A percentile compares a stretch with the other conserved stretches of the same genome.
Evolutionary conservation across 2,113 vertebrate genomes (phyloP).

Genomic region (crab-eating macaque (Macaca fascicularis)): DNA sequence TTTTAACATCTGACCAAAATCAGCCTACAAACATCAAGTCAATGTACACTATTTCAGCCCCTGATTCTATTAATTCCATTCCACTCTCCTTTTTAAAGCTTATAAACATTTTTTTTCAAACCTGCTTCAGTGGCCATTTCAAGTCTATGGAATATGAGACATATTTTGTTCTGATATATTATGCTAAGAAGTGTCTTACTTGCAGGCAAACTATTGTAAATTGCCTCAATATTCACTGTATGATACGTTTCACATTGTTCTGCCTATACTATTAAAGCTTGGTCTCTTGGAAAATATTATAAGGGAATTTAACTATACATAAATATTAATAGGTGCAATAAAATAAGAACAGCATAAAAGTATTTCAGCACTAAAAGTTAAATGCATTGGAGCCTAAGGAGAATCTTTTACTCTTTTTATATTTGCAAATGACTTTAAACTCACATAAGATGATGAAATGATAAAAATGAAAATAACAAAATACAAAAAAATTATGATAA

Average conservation of each 20-base stretch:
- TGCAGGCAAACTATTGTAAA: conserved; percentile 70
- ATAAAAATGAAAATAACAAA: conserved; percentile 64
- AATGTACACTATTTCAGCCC: background rate
- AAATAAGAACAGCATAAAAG: conserved; percentile 72
- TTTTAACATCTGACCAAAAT: conserved; percentile 31
- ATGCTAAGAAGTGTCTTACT: conserved; percentile 60
- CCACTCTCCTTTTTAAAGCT: background rate
- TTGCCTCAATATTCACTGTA: conserved; percentile 49
- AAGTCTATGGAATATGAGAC: conserved; percentile 29
- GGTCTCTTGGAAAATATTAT: conserved; percentile 70
- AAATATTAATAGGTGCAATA: conserved; percentile 71
- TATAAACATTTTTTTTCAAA: conserved; percentile 1
- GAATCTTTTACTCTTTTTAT: conserved; percentile 59
- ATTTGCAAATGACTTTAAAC: conserved; percentile 61
- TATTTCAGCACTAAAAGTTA: conserved; percentile 65
- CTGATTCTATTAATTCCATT: conserved; percentile 41
- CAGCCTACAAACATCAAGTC: background rate
- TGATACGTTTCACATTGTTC: conserved; percentile 67
- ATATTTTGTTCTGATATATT: conserved; percentile 44
- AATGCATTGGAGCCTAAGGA: conserved; percentile 60
- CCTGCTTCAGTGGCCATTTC: conserved; percentile 5
- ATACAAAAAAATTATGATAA: conserved; percentile 13
- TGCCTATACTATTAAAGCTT: conserved; percentile 69
- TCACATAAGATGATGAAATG: conserved; percentile 37
- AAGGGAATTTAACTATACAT: conserved; percentile 69